Evolutionary conservation across 2,888 invertebrate genomes (phyloP), one percentile per base, ranked within the genome.

Genomic region (Neelides folsomi): DNA sequence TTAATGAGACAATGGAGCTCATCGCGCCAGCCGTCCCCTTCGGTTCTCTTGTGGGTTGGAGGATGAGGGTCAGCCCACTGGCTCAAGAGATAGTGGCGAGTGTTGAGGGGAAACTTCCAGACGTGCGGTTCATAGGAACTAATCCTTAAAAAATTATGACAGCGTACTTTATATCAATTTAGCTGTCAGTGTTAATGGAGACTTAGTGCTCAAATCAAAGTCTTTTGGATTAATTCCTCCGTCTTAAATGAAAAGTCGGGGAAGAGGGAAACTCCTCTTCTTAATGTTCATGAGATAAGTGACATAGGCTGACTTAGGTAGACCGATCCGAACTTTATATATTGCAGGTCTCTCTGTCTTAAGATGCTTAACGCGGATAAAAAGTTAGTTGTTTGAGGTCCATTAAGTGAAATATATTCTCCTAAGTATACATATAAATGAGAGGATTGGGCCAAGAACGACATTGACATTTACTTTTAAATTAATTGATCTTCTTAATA

Each of bases 101-200:
- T 27, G 27, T 27, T 27, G 27, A 27, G 27, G 27, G 27, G 27
- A 27, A 7, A 27, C 27, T 27, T 7, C 4, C 27, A 27, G 27
- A 27, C 42, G 52, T 47, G 41, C 27, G 43, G 19, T 44, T 52
- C 49, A 49, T 54, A 56, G 53, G 51, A 45, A 54, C 55, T 62
- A 62, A 62, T 62, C 62, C 62, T 62, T 58, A 62, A 62, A 62
- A 62, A 62, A 62, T 62, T 62, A 62, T 62, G 62, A 62, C 62
- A 60, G 60, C 60, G 62, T 62, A 62, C 59, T 62, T 62, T 60
- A 62, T 62, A 62, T 62, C 62, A 62, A 62, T 62, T 60, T 60
- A 62, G 56, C 57, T 62, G 62, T 62, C 62, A 60, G 57, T 56
- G 57, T 60, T 59, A 62, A 62, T 62, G 60, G 62, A 59, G 62